Conservation (phyloP, 1,140 invertebrate genomes). For the Neoseiulus cucumeris region DNA sequence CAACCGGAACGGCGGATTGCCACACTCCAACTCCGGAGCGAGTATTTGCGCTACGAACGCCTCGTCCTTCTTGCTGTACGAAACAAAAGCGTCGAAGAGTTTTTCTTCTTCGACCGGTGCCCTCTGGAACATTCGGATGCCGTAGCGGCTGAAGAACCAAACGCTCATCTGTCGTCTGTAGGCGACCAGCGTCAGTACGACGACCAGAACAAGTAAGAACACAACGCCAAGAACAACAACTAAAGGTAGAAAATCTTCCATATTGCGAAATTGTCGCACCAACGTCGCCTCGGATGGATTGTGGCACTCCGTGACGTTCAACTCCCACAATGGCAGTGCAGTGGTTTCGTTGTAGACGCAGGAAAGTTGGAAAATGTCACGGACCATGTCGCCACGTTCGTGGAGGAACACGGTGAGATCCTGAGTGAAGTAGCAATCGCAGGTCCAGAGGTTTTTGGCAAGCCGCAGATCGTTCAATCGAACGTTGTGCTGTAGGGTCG, state of each 20-base stretch:
- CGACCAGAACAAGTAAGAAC: slow-evolving; percentile 21
- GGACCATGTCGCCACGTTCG: slow-evolving; percentile 22
- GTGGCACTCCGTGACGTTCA: slow-evolving; percentile 15
- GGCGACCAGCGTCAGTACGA: slow-evolving; percentile 22
- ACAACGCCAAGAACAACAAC: slow-evolving; percentile 19
- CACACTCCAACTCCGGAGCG: slow-evolving; percentile 30
- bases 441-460: slow-evolving; percentile 30
- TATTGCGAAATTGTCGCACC: neutral
- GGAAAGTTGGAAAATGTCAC: slow-evolving; percentile 18
- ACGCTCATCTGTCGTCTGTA: slow-evolving; percentile 68
- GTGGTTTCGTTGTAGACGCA: slow-evolving; percentile 19
- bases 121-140: slow-evolving; percentile 40
- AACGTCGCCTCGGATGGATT: slow-evolving; percentile 12
- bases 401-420: slow-evolving; percentile 25
- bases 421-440: slow-evolving; percentile 28
- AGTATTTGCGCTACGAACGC: slow-evolving; percentile 55
- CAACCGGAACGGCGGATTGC: slow-evolving; percentile 61
- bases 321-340: slow-evolving; percentile 10
- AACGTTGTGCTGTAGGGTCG: slow-evolving; percentile 26
- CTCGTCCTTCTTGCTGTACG: slow-evolving; percentile 78
- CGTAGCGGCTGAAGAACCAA: slow-evolving; percentile 71
- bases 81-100: slow-evolving; percentile 76
- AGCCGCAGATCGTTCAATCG: slow-evolving; percentile 26
- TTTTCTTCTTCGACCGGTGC: slow-evolving; percentile 52
- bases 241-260: slow-evolving; percentile 8